Percentiles rank a stretch among this genome's conserved stretches.
Conservation (phyloP, 2,113 vertebrate genomes). For the Sebastes schlegelii region DNA sequence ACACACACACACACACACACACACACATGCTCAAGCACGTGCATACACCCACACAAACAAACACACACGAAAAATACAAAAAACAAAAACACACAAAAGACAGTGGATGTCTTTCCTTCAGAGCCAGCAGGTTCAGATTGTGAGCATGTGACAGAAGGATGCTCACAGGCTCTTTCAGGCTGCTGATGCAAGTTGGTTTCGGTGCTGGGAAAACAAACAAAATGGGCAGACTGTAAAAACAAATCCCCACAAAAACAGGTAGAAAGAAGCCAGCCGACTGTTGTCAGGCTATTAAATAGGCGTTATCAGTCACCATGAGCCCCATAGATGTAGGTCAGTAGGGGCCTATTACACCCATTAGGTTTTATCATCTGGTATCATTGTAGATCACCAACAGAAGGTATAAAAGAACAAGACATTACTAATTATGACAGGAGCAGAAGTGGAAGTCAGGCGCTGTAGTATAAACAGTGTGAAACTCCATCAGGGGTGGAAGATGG, state of each 20-base stretch:
- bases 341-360: no score
- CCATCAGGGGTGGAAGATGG: no score
- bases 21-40: neutral
- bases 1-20: conserved; percentile 6
- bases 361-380: no score
- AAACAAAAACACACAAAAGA: conserved; percentile 1
- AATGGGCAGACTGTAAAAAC: conserved; percentile 28
- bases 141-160: conserved; percentile 48
- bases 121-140: conserved; percentile 45
- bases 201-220: conserved; percentile 29
- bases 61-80: neutral
- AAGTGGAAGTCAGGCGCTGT: no score
- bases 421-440: no score
- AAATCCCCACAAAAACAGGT: conserved; percentile 34
- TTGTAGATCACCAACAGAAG: no score
- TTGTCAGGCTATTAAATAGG: no score
- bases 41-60: neutral
- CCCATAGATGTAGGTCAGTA: no score
- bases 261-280: neutral
- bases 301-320: no score
- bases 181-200: conserved; percentile 62
- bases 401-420: no score
- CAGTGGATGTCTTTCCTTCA: conserved; percentile 19
- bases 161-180: conserved; percentile 50
- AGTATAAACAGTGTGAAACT: no score